phyloP scores from a whole-genome alignment of 2,888 invertebrate species.

The Torymus tubicola region DNA sequence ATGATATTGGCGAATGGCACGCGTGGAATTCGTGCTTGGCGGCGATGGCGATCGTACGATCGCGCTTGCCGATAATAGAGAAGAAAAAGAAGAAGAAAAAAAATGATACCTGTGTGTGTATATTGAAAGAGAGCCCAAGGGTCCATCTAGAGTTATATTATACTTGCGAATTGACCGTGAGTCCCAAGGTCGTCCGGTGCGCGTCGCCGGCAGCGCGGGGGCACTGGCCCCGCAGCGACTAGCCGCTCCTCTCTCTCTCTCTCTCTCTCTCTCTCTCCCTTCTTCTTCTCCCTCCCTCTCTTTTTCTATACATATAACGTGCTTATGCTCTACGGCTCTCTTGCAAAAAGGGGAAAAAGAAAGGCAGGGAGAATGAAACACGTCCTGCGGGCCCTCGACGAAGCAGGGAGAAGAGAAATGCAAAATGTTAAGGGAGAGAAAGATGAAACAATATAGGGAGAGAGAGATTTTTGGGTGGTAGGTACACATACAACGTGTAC shows the following conservation, averaged over 20 bases:
- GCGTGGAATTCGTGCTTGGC: background rate
- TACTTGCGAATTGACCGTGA: conserved; percentile 52
- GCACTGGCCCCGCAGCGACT: conserved; percentile 69
- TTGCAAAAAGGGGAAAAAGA: conserved; percentile 58
- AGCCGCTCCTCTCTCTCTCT: conserved; percentile 59
- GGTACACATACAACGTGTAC: too few species aligned
- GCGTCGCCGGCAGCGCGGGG: conserved; percentile 69
- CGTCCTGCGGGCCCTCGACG: conserved; percentile 32
- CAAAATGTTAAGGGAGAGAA: background rate
- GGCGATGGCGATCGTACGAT: background rate
- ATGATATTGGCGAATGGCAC: too few species aligned
- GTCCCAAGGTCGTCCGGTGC: conserved; percentile 74
- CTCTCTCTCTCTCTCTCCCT: conserved; percentile 50
- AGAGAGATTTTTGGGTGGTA: too few species aligned
- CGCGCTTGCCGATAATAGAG: conserved; percentile 25
- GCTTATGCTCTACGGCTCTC: conserved; percentile 53
- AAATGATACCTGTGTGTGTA: background rate
- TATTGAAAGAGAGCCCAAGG: background rate
- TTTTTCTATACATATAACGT: background rate
- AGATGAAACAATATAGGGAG: too few species aligned
- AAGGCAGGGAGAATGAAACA: conserved; percentile 42
- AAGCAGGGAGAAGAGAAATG: background rate
- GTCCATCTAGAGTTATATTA: conserved; percentile 4
- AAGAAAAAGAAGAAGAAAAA: conserved; percentile 14
- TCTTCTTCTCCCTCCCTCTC: conserved; percentile 31